phyloP scores from a whole-genome alignment of 1,140 invertebrate species.

The Berghia stephanieae region DNA sequence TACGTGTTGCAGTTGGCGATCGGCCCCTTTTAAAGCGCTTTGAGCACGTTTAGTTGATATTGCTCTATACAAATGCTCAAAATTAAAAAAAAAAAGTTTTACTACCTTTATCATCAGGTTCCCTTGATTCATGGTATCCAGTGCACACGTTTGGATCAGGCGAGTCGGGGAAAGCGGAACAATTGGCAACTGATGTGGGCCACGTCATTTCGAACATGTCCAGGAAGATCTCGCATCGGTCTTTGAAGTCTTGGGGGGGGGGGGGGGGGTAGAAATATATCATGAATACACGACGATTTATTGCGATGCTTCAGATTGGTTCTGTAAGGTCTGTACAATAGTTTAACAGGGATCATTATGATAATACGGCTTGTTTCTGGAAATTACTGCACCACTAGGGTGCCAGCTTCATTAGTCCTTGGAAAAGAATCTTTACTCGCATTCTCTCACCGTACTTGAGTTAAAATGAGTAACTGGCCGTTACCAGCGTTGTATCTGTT shows the following conservation, averaged over 20 bases:
- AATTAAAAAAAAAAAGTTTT: too few relatives aligned
- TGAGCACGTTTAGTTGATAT: too few relatives aligned
- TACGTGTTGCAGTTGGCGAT: too few relatives aligned
- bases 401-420: too few relatives aligned
- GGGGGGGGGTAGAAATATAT: not conserved
- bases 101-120: conserved; percentile 46
- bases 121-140: conserved; percentile 50
- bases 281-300: not conserved
- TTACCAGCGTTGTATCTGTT: too few relatives aligned
- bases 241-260: conserved; percentile 47
- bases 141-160: conserved; percentile 52
- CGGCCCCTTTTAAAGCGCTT: too few relatives aligned
- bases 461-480: too few relatives aligned
- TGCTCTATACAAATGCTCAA: too few relatives aligned
- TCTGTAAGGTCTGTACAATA: not conserved
- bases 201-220: conserved; percentile 48
- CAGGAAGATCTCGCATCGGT: conserved; percentile 51
- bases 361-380: too few relatives aligned
- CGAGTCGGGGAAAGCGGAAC: conserved; percentile 49
- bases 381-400: too few relatives aligned
- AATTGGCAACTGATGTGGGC: conserved; percentile 45
- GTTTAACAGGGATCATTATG: not conserved
- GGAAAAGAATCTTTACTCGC: too few relatives aligned
- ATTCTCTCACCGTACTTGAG: too few relatives aligned
- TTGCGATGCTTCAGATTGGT: not conserved